Percentiles rank a stretch among this genome's conserved stretches.
phyloP scores from a whole-genome alignment of 2,888 invertebrate species.

The Aleiodes testaceus region DNA sequence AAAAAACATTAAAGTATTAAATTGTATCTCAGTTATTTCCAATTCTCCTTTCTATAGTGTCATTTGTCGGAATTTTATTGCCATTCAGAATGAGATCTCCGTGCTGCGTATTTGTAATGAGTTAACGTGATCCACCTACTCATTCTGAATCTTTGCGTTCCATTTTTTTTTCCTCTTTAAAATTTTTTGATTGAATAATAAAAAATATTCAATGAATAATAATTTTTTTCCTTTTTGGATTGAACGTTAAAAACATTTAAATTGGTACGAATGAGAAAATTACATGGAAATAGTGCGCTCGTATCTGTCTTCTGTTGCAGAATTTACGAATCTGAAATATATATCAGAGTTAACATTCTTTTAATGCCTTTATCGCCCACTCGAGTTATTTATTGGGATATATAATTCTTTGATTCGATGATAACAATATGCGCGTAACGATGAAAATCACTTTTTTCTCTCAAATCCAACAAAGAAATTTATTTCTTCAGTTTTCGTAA shows the following conservation, averaged over 20 bases:
- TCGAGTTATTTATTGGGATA: slow-evolving; percentile 22
- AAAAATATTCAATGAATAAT: slow-evolving; percentile 1
- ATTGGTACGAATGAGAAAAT: slow-evolving; percentile 55
- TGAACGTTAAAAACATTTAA: not conserved
- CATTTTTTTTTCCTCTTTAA: not conserved
- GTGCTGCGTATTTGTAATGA: slow-evolving; percentile 16
- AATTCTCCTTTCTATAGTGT: not conserved
- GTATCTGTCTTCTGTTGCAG: slow-evolving; percentile 61
- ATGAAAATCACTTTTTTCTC: not conserved
- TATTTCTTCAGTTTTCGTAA: not conserved
- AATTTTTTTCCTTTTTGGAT: not conserved
- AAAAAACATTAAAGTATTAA: slow-evolving; percentile 13
- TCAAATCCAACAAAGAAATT: not conserved
- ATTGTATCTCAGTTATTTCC: slow-evolving; percentile 8
- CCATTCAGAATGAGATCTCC: slow-evolving; percentile 18
- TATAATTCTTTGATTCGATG: slow-evolving; percentile 15
- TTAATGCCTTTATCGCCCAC: slow-evolving; percentile 31
- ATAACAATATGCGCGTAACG: not conserved
- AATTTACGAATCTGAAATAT: slow-evolving; percentile 60
- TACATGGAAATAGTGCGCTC: slow-evolving; percentile 58
- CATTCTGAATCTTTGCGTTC: not conserved
- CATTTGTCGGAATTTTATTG: slow-evolving; percentile 22
- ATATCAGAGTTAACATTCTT: slow-evolving; percentile 41
- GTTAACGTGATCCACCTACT: slow-evolving; percentile 19
- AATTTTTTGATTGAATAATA: not conserved